Evolutionary conservation across 1,140 invertebrate genomes (phyloP).

Genomic region (Rhopalosiphum padi): DNA sequence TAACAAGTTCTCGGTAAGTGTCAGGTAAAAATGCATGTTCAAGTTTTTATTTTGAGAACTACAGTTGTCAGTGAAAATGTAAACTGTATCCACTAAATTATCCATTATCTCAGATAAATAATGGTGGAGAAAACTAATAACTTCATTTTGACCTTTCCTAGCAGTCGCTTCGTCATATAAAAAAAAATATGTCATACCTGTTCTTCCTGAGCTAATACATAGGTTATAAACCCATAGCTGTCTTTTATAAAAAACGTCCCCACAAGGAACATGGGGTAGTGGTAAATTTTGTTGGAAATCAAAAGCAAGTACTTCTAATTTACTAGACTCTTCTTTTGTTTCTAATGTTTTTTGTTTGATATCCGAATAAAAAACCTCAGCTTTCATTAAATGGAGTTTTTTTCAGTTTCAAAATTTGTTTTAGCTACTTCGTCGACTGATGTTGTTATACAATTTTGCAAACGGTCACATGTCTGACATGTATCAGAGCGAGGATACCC

Average conservation of each 20-base stretch:
- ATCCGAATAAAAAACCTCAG: neutral
- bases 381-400: slow-evolving; percentile 44
- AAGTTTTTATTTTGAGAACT: neutral
- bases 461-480: slow-evolving; percentile 60
- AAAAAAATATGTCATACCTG: slow-evolving; percentile 50
- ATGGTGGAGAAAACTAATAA: neutral
- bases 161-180: slow-evolving; percentile 22
- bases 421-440: neutral
- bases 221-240: slow-evolving; percentile 54
- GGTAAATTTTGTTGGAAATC: slow-evolving; percentile 45
- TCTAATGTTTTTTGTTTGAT: neutral
- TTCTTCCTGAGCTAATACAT: slow-evolving; percentile 57
- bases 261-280: neutral
- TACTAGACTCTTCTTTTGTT: neutral
- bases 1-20: neutral
- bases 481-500: slow-evolving; percentile 61
- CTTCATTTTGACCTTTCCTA: neutral
- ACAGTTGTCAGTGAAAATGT: neutral
- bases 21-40: neutral
- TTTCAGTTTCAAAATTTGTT: slow-evolving; percentile 58
- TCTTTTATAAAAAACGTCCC: slow-evolving; percentile 47
- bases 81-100: neutral
- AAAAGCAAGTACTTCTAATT: neutral
- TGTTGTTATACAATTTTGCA: slow-evolving; percentile 43
- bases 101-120: slow-evolving; percentile 8